A percentile compares a stretch with the other conserved stretches of the same genome.
These are phyloP conservation scores for Leiothrix lutea DNA, from an alignment of 2,113 vertebrate genomes.

Conservation along the genomic window DNA sequence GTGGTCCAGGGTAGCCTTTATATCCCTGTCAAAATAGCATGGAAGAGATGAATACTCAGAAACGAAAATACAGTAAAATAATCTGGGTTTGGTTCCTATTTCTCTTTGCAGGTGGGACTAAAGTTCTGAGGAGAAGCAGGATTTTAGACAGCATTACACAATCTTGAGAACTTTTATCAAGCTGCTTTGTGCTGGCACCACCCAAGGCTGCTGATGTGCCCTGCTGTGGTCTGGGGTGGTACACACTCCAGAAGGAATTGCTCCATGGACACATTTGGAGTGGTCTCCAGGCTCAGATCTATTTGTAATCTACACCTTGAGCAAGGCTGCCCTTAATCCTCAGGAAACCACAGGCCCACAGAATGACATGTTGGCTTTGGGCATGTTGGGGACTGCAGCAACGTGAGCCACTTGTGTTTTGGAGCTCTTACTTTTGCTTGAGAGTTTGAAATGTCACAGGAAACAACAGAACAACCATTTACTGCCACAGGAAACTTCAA, in stretches of 20 bases:
- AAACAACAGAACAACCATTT: neutral
- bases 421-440: neutral
- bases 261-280: neutral
- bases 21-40: slow-evolving; percentile 78
- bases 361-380: neutral
- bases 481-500: neutral
- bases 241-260: neutral
- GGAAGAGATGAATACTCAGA: neutral
- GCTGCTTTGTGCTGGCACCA: neutral
- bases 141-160: neutral
- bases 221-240: neutral
- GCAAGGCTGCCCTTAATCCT: neutral
- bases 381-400: neutral
- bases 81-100: neutral
- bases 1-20: slow-evolving; percentile 90
- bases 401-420: neutral
- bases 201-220: neutral
- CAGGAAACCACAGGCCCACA: neutral
- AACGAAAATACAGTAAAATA: neutral
- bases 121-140: neutral
- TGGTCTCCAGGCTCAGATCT: neutral
- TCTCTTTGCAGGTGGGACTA: neutral
- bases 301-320: neutral
- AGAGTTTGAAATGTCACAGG: neutral
- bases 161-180: rapidly evolving